Base-by-base conservation (phyloP, 2,888 invertebrate species). In the Leptopilina myrica region DNA sequence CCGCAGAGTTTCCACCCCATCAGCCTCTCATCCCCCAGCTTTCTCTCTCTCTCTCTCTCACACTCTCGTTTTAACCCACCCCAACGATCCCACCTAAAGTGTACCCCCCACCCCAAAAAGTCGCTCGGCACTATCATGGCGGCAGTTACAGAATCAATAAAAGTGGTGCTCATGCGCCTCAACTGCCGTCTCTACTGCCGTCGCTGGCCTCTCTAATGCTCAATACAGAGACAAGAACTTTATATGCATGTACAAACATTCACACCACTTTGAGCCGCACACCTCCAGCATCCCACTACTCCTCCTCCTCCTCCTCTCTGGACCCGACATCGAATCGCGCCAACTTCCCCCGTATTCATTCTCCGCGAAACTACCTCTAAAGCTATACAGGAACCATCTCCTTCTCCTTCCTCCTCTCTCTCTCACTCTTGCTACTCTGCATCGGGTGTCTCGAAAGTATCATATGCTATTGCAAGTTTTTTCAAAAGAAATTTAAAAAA, bases 101-200 rank as follows among this genome's bases (percentile, higher is more conserved):
- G 80, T 82, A 78, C 80, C 81, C 77, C 78, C 83, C 49, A 49
- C 79, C 81, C 75, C 83, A 85, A 33, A 33, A 82, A 84, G 84
- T 82, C 80, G 81, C 85, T 85, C 89, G 87, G 89, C 88, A 91
- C 90, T 87, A 86, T 91, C 91, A 91, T 91, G 91, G 91, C 91
- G 91, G 91, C 91, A 91, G 91, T 91, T 91, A 91, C 91, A 91
- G 91, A 91, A 91, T 91, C 91, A 91, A 91, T 91, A 91, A 91
- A 91, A 91, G 91, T 91, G 91, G 91, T 91, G 91, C 91, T 91
- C 91, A 91, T 91, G 91, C 91, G 91, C 90, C 89, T 91, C 90
- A 91, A 91, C 90, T 90, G 86, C 90, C 89, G 87, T 89, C 85
- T 79, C 82, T 83, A 83, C 83, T 84, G 84, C 85, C 81, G 78